phyloP scores from a whole-genome alignment of 2,113 vertebrate genomes.

The Collichthys lucidus region DNA sequence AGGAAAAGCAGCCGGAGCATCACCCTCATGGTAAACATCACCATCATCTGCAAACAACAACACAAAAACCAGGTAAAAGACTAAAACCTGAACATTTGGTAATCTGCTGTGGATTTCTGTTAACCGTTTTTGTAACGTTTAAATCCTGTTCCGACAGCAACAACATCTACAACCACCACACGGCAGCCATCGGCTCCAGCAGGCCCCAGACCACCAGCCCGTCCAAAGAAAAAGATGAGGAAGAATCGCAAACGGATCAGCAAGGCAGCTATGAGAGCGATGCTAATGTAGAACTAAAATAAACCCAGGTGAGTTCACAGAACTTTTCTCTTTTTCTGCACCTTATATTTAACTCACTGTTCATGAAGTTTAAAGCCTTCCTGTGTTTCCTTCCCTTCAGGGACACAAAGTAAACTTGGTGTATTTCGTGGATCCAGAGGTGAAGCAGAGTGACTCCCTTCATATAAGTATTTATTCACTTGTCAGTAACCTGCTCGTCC shows the following conservation, averaged over 20 bases:
- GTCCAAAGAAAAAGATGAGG: slow-evolving; percentile 73
- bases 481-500: slow-evolving; percentile 70
- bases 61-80: slow-evolving; percentile 76
- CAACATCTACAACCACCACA: slow-evolving; percentile 59
- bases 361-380: background rate
- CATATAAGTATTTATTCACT: slow-evolving; percentile 70
- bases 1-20: slow-evolving; percentile 34
- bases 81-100: background rate
- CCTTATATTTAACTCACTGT: background rate
- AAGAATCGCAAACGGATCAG: slow-evolving; percentile 84
- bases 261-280: slow-evolving; percentile 86
- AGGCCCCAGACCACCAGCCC: slow-evolving; percentile 56
- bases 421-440: slow-evolving; percentile 59
- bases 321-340: background rate
- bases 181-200: slow-evolving; percentile 30
- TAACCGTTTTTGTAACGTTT: background rate
- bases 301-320: slow-evolving; percentile 60
- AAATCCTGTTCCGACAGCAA: slow-evolving; percentile 53
- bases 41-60: slow-evolving; percentile 69
- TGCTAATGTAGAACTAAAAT: slow-evolving; percentile 81
- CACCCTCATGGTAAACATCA: slow-evolving; percentile 64
- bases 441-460: slow-evolving; percentile 57
- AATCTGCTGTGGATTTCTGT: background rate
- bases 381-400: slow-evolving; percentile 29
- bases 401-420: slow-evolving; percentile 50